These are phyloP conservation scores for Leuciscus idus DNA, from an alignment of 2,113 vertebrate genomes.

Conservation along the genomic window DNA sequence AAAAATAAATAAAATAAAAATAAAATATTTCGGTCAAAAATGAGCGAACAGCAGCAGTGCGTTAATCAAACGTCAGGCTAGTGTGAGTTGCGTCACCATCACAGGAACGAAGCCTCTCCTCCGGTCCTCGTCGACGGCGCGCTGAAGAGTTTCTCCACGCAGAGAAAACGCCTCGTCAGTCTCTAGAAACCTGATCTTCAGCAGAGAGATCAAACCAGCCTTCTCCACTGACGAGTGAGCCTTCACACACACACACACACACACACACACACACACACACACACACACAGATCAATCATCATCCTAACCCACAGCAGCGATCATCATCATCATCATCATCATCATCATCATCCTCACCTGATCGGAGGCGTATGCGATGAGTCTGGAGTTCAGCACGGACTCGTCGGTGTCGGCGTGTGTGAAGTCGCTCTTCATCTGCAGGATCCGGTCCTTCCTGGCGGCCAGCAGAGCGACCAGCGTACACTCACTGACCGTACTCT, in stretches of 20 bases:
- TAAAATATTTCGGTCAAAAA: too few relatives aligned
- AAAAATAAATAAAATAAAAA: accelerated
- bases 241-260: constrained; percentile 66
- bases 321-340: background rate
- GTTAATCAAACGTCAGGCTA: too few relatives aligned
- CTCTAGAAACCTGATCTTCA: constrained; percentile 90
- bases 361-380: constrained; percentile 91
- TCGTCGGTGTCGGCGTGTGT: constrained; percentile 80
- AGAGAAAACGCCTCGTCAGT: constrained; percentile 88
- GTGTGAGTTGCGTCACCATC: constrained; percentile 77
- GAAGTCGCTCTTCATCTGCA: constrained; percentile 76
- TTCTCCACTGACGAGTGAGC: constrained; percentile 97
- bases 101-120: constrained; percentile 85
- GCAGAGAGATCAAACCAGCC: constrained; percentile 90
- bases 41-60: too few relatives aligned
- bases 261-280: background rate
- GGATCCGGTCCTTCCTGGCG: constrained; percentile 89
- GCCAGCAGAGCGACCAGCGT: constrained; percentile 90
- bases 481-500: constrained; percentile 82
- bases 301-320: background rate
- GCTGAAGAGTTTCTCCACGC: constrained; percentile 84
- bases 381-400: constrained; percentile 85
- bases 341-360: constrained; percentile 65
- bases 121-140: constrained; percentile 87
- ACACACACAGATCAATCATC: background rate